Base-by-base conservation (phyloP, 2,113 vertebrate genomes). In the Varanus salvator region DNA sequence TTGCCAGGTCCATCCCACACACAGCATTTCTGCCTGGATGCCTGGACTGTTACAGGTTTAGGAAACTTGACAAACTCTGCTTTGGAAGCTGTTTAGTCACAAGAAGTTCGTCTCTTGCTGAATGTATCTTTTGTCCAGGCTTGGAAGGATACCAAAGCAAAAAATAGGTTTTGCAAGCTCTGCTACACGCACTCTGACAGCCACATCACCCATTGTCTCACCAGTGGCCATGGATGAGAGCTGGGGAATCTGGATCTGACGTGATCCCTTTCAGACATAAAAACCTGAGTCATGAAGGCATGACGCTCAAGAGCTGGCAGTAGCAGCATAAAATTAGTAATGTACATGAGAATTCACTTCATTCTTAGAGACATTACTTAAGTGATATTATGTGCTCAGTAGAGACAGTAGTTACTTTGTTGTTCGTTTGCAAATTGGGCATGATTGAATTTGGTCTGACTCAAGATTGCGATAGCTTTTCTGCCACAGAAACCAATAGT, bases 271-370 rank as follows among this genome's bases (percentile, higher is more conserved):
- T 96, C 93, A 95, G 95, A 96, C 90, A 93, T 92, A 95, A 96
- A 97, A 57, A 60, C 97, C 96, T 97, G 97, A 97, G 97, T 97
- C 97, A 97, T 89, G 96, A 89, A 94, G 93, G 89, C 0, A 14
- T 96, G 96, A 96, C 91, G 94, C 91, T 93, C 91, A 92, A 84
- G 87, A 86, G 84, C 44, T 80, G 83, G 91, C 95, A 93, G 91
- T 92, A 93, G 91, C 95, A 93, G 91, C 92, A 93, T 69, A 92
- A 94, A 91, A 95, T 95, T 91, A 95, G 94, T 93, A 76, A 94
- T 86, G 48, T 11, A 57, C 50, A 92, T 92, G 92, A 84, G 88
- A 85, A 82, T 94, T 91, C 92, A 91, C 80, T 89, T 91, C 85
- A 57, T 52, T 75, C 68, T 25, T 29, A 6, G 85, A 90, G 69